Evolutionary conservation across 2,888 invertebrate species (phyloP), one percentile per base, ranked within the genome.

Genomic region (Exephanes ischioxanthus): DNA sequence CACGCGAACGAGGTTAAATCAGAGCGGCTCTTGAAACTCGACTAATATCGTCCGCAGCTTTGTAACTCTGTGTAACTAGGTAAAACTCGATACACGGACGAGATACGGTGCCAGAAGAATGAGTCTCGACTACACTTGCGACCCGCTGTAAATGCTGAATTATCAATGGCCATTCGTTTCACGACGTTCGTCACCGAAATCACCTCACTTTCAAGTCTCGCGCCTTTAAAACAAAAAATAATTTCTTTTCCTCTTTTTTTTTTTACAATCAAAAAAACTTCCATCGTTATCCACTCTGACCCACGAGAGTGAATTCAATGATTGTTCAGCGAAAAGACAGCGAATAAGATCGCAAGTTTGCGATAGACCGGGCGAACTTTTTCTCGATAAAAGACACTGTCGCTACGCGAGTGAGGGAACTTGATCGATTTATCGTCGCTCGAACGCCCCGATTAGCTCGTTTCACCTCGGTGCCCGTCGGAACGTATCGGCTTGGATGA

Each of bases 11-110:
- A 37, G 19, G 51, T 67, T 9, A 26, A 73, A 53, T 11, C 41
- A 2, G 33, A 76, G 76, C 61, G 58, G 61, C 33, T 66, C 86
- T 85, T 83, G 89, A 90, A 90, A 90, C 87, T 90, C 87, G 87
- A 87, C 84, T 89, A 88, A 87, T 89, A 87, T 87, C 85, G 86
- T 84, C 80, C 67, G 73, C 73, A 33, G 53, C 78, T 87, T 87
- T 85, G 85, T 82, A 72, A 73, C 71, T 53, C 63, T 48, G 71
- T 81, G 67, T 45, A 85, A 82, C 84, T 78, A 30, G 68, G 63
- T 85, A 86, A 84, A 87, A 82, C 85, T 89, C 81, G 76, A 89
- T 89, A 87, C 71, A 83, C 82, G 77, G 37, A 9, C 85, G 70
- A 84, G 71, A 78, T 55, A 61, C 51, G 30, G 51, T 63, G 61